Base-by-base conservation (phyloP, 2,888 invertebrate species). In the Creontiades dilutus region DNA sequence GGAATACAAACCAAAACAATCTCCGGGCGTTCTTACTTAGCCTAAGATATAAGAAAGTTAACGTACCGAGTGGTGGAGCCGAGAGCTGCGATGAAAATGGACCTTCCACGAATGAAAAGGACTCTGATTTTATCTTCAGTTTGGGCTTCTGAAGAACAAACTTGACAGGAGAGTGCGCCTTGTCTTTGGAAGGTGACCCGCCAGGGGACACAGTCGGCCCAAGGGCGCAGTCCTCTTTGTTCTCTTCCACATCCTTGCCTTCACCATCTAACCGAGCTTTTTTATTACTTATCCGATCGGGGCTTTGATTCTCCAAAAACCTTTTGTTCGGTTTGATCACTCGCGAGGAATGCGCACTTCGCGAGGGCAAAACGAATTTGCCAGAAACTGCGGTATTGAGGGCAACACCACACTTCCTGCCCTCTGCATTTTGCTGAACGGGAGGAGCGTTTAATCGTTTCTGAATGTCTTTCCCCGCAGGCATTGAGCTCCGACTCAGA, bases 301-400 rank as follows among this genome's bases (percentile, higher is more conserved):
- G 90, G 13, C 55, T 76, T 91, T 95, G 95, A 90, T 95, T 95
- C 92, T 96, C 96, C 89, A 97, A 95, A 92, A 97, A 96, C 91
- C 96, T 95, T 93, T 97, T 98, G 93, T 97, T 97, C 68, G 98
- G 97, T 93, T 97, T 98, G 88, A 97, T 97, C 76, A 97, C 96
- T 91, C 98, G 95, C 7, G 97, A 97, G 75, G 97, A 97, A 93
- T 97, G 96, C 19, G 95, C 96, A 94, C 97, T 97, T 92, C 97
- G 95, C 81, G 96, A 95, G 23, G 97, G 97, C 91, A 97, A 93
- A 52, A 97, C 95, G 94, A 97, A 97, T 93, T 95, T 96, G 86
- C 90, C 91, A 16, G 90, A 81, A 1, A 90, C 61, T 12, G 82
- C 90, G 13, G 91, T 14, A 61, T 81, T 89, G 3, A 55, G 55